Base-by-base conservation (phyloP, 2,888 invertebrate genomes). In the Oxytorus armatus region DNA sequence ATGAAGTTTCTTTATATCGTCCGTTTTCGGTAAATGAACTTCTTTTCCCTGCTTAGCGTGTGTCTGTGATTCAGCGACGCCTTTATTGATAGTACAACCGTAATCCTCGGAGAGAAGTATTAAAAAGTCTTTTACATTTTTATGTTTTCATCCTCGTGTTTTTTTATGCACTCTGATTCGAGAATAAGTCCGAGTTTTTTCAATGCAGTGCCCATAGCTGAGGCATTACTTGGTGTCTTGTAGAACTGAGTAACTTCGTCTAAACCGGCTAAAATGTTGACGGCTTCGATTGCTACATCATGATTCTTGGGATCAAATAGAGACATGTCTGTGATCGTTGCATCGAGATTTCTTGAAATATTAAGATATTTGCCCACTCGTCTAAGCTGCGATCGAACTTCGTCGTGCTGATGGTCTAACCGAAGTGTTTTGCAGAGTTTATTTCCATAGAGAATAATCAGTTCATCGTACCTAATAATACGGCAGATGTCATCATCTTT, bases 351-450 rank as follows among this genome's bases (percentile, higher is more conserved):
- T 39, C 63, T 68, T 18, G 77, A 39, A 2, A 75, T 47, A 36
- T 63, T 16, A 16, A 85, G 70, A 23, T 84, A 81, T 1, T 80
- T 53, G n/a, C 83, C 85, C 2, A 83, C 8, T 14, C 86, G 63
- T 78, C 85, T 16, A 1, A 86, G 21, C 5, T 83, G 77, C 11
- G 77, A 74, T 25, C 85, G 51, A 23, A 85, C 84, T 83, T 84
- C 82, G 4, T 83, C 70, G 18, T 79, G 66, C 66, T 85, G 82
- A 55, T 83, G 78, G 0, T 23, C 14, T 8, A 33, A 39, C 75
- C 65, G 55, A 66, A 84, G 84, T 61, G 79, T 79, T 42, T 53
- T 53, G 21, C 78, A 75, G 11, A 83, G 33, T 18, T 79, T 81
- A 39, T 84, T 85, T 10, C 65, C 81, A 36, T 39, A 82, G 1